phyloP scores from a whole-genome alignment of 2,888 invertebrate genomes.

The Megalurothrips usitatus region DNA sequence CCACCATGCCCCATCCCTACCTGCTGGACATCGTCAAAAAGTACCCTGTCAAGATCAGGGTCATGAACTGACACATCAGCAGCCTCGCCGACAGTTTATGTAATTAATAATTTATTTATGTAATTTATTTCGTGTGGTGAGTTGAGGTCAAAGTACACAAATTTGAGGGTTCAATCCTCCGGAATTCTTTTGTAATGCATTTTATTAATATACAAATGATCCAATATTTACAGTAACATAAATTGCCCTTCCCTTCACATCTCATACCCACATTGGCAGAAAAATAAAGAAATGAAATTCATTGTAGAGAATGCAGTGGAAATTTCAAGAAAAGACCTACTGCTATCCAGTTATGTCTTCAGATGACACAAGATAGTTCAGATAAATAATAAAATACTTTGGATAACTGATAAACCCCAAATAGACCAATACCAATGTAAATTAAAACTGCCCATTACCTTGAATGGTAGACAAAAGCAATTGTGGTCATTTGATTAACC shows the following conservation, averaged over 20 bases:
- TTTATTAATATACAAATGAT: constrained; percentile 5
- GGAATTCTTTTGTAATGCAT: not conserved
- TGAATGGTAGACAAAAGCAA: not conserved
- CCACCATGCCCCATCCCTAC: constrained; percentile 8
- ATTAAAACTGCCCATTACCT: not conserved
- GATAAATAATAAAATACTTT: too few species aligned
- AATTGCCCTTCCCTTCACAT: not conserved
- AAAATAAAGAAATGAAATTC: not conserved
- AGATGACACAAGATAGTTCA: too few species aligned
- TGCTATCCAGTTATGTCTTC: too few species aligned
- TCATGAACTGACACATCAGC: not conserved
- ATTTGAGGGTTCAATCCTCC: too few species aligned
- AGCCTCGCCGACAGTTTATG: too few species aligned
- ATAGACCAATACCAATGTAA: not conserved
- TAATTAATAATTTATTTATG: too few species aligned
- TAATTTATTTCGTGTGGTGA: too few species aligned
- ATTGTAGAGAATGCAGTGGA: too few species aligned
- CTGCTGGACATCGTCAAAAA: constrained; percentile 4
- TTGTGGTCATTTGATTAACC: too few species aligned
- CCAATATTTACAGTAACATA: constrained; percentile 12
- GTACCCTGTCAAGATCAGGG: constrained; percentile 10
- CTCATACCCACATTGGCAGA: not conserved
- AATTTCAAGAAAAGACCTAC: too few species aligned
- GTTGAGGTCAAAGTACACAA: too few species aligned
- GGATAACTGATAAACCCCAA: too few species aligned